phyloP scores from a whole-genome alignment of 2,797 vertebrate species.

The Mormyrops attenuatus region DNA sequence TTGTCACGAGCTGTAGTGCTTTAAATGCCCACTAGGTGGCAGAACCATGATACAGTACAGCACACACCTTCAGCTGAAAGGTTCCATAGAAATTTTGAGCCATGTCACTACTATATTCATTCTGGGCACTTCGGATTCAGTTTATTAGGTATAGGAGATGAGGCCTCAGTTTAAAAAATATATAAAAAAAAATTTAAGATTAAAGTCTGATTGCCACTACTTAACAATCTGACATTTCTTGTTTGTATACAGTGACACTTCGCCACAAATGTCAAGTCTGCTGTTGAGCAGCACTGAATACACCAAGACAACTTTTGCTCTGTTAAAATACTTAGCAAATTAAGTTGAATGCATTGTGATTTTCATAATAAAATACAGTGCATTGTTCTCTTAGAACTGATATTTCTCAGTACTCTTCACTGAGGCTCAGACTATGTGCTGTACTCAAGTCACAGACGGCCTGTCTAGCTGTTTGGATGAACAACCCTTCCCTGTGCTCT shows the following conservation, averaged over 20 bases:
- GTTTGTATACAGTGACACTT: neutral
- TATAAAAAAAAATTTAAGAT: neutral
- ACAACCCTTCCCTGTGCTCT: neutral
- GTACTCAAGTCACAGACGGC: neutral
- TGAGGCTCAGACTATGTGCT: neutral
- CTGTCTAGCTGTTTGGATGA: neutral
- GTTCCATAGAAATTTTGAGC: neutral
- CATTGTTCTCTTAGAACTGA: neutral
- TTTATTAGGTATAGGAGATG: neutral
- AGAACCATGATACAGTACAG: neutral
- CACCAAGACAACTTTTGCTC: neutral
- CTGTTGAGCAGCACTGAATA: neutral
- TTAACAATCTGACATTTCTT: neutral
- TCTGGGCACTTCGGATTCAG: neutral
- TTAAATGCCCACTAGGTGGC: neutral
- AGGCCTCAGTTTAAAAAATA: neutral
- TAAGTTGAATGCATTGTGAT: neutral
- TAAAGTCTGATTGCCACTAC: neutral
- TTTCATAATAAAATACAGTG: neutral
- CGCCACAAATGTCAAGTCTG: too few relatives aligned
- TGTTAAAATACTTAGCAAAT: neutral
- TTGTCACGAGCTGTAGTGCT: neutral
- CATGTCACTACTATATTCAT: neutral
- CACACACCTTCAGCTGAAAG: neutral
- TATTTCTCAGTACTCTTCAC: neutral